Evolutionary conservation across 2,113 vertebrate species (phyloP).

Genomic region (Callopanchax toddi): DNA sequence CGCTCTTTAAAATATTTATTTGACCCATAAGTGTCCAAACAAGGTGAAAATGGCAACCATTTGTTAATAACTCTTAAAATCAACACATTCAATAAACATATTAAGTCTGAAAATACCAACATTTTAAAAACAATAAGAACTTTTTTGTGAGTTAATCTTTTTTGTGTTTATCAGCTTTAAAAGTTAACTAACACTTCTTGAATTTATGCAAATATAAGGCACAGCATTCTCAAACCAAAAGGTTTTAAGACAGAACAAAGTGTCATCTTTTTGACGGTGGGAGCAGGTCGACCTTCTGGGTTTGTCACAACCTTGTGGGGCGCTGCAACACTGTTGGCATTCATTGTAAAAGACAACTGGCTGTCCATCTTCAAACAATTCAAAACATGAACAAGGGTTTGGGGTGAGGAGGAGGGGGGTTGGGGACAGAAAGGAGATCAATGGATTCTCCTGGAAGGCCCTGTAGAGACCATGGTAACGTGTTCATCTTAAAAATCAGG

Average conservation of each 20-base stretch:
- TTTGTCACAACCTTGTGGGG: conserved; percentile 50
- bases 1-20: neutral
- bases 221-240: neutral
- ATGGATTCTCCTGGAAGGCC: too few relatives aligned
- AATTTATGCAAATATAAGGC: neutral
- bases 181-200: conserved; percentile 1
- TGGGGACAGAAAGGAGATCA: conserved; percentile 13
- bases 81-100: neutral
- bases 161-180: neutral
- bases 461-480: too few relatives aligned
- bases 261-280: conserved; percentile 27
- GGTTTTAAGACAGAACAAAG: conserved; percentile 36
- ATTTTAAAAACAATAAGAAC: neutral
- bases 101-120: too few relatives aligned
- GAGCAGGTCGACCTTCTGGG: conserved; percentile 29
- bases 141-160: neutral
- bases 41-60: neutral
- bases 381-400: conserved; percentile 53
- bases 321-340: conserved; percentile 59
- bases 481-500: too few relatives aligned
- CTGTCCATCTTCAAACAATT: conserved; percentile 73
- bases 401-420: neutral
- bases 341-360: conserved; percentile 72
- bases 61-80: neutral
- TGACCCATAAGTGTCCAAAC: neutral